Conservation (phyloP, 2,888 invertebrate species). For the Drosophila neutralis region DNA sequence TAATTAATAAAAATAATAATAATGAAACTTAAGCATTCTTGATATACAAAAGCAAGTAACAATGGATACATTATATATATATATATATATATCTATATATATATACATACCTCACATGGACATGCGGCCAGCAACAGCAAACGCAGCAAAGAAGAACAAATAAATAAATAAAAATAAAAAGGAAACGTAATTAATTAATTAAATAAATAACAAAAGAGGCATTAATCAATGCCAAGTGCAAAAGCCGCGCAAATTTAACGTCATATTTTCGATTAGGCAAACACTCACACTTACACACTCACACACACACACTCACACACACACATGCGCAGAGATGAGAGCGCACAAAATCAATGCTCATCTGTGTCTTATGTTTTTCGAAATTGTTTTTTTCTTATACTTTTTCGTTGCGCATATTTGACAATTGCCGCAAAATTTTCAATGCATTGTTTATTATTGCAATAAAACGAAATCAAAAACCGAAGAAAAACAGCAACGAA, state of each 20-base stretch:
- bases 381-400: slow-evolving; percentile 28
- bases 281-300: slow-evolving; percentile 11
- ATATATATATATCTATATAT: slow-evolving; percentile 17
- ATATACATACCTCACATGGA: slow-evolving; percentile 30
- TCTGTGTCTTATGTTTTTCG: slow-evolving; percentile 12
- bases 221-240: slow-evolving; percentile 69
- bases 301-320: background rate
- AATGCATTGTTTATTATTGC: slow-evolving; percentile 11
- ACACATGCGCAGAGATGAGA: slow-evolving; percentile 9
- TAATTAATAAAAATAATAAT: slow-evolving; percentile 28
- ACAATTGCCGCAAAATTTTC: slow-evolving; percentile 40
- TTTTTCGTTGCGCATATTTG: slow-evolving; percentile 28
- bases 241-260: slow-evolving; percentile 56
- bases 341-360: slow-evolving; percentile 3
- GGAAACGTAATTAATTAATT: slow-evolving; percentile 48
- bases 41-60: slow-evolving; percentile 42
- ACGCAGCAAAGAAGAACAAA: slow-evolving; percentile 14
- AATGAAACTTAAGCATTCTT: slow-evolving; percentile 47
- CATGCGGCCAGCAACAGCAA: slow-evolving; percentile 22
- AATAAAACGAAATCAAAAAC: slow-evolving; percentile 14
- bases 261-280: slow-evolving; percentile 45
- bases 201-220: slow-evolving; percentile 38
- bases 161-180: slow-evolving; percentile 6
- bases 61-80: slow-evolving; percentile 23
- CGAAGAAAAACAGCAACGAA: slow-evolving; percentile 7